Evolutionary conservation across 1,140 invertebrate genomes (phyloP).

Genomic region (Drosophila lini): DNA sequence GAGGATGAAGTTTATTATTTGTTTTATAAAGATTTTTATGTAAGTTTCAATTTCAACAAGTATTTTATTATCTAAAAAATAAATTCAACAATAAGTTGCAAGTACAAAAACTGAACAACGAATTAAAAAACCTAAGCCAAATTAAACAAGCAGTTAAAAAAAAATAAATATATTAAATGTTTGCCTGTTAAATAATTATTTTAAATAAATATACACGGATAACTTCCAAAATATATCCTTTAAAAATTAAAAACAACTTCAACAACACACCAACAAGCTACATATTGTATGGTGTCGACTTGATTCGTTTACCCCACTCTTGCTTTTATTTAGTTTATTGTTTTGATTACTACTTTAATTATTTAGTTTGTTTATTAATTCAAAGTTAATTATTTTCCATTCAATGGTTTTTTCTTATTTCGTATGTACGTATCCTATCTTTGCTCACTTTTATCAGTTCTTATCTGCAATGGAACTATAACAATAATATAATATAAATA

Average conservation of each 20-base stretch:
- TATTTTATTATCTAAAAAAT: not conserved
- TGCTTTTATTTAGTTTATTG: not conserved
- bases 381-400: not conserved
- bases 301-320: not conserved
- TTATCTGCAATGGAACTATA: not conserved
- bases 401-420: no score
- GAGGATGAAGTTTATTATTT: constrained; percentile 81
- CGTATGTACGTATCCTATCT: not conserved
- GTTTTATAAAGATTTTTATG: constrained; percentile 82
- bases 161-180: not conserved
- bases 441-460: not conserved
- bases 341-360: not conserved
- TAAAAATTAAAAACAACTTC: not conserved
- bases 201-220: not conserved
- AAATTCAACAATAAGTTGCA: not conserved
- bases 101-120: not conserved
- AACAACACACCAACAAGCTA: not conserved
- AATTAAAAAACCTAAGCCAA: no score
- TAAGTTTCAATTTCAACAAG: constrained; percentile 48
- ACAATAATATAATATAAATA: not conserved
- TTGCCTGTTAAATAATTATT: not conserved
- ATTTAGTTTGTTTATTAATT: not conserved
- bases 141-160: not conserved
- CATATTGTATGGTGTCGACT: not conserved
- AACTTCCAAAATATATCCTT: not conserved